These are phyloP conservation scores for Troides aeacus DNA, from an alignment of 2,888 invertebrate genomes.

Conservation along the genomic window DNA sequence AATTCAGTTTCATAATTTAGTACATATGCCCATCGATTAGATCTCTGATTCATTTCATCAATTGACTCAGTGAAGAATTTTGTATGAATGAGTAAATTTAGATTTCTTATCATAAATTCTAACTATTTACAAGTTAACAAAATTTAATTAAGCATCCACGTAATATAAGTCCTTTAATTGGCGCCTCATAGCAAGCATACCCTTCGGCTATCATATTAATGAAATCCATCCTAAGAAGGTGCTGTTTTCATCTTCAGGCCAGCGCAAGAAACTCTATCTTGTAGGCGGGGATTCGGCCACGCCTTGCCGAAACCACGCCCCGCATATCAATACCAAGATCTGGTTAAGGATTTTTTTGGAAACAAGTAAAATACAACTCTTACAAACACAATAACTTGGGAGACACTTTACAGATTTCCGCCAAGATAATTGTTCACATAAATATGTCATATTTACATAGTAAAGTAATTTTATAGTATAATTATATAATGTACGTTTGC, in stretches of 20 bases:
- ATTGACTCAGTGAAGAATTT: too few relatives aligned
- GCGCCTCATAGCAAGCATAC: background rate
- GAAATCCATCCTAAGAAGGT: background rate
- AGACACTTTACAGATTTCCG: background rate
- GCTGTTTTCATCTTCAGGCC: background rate
- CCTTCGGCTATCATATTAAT: background rate
- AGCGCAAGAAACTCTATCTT: background rate
- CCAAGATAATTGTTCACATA: background rate
- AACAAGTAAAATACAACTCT: background rate
- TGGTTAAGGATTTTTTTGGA: background rate
- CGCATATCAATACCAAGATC: background rate
- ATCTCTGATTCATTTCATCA: too few relatives aligned
- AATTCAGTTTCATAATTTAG: too few relatives aligned
- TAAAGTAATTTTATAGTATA: too few relatives aligned
- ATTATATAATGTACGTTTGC: too few relatives aligned
- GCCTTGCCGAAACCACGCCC: conserved; percentile 22
- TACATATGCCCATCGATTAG: too few relatives aligned
- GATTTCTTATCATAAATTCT: too few relatives aligned
- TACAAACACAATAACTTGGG: background rate
- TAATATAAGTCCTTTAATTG: background rate
- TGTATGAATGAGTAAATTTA: too few relatives aligned
- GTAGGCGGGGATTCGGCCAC: conserved; percentile 26
- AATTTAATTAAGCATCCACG: background rate
- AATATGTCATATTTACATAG: background rate
- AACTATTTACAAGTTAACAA: background rate